These are phyloP conservation scores for Pollenia labialis DNA, from an alignment of 2,888 invertebrate genomes.

Conservation along the genomic window DNA sequence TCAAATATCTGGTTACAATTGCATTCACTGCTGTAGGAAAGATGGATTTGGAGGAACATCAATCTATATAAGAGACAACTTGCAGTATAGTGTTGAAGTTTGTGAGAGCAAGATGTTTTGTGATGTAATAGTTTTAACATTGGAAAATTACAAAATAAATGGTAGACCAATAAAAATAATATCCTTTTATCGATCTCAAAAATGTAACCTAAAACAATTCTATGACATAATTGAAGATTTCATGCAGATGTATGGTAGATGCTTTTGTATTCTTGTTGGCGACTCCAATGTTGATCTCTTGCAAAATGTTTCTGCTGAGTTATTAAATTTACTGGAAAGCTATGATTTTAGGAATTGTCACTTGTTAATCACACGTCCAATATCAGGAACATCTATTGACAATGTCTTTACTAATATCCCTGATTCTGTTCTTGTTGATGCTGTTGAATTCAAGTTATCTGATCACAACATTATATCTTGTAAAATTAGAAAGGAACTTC, in stretches of 20 bases:
- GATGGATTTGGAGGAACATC: conserved; percentile 42
- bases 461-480: not conserved
- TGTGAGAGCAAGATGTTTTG: not conserved
- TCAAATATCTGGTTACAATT: conserved; percentile 31
- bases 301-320: not conserved
- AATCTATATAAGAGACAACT: not conserved
- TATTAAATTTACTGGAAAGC: conserved; percentile 9
- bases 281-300: not conserved
- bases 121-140: too few species aligned
- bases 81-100: not conserved
- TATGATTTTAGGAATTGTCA: conserved; percentile 4
- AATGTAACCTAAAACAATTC: not conserved
- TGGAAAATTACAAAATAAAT: too few species aligned
- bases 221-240: not conserved
- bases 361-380: not conserved
- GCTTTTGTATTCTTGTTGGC: not conserved
- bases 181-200: not conserved
- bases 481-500: not conserved
- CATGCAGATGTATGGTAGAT: not conserved
- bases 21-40: conserved; percentile 27
- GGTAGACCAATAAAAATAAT: too few species aligned
- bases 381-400: conserved; percentile 6
- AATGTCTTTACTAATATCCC: conserved; percentile 10
- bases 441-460: not conserved
- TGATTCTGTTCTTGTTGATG: not conserved